Base-by-base conservation (phyloP, 2,888 invertebrate genomes). In the Dryadula phaetusa region DNA sequence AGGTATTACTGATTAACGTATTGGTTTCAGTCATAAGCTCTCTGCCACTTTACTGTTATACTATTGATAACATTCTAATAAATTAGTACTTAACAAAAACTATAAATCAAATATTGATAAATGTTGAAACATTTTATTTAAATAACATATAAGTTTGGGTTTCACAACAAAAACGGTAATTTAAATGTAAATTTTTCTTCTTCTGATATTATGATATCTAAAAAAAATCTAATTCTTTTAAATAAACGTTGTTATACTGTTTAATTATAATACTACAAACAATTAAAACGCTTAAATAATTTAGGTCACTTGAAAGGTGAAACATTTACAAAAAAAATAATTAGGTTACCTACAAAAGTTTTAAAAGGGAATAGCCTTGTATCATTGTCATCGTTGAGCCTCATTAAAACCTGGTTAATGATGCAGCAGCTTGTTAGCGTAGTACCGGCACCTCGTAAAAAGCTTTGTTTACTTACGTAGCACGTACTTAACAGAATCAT, bases 401-500 rank as follows among this genome's bases (percentile, higher is more conserved):
- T 86, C 84, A 84, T 86, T 86, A 86, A 74, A 75, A 74, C 76
- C 76, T 49, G 74, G 73, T 85, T 87, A 87, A 87, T 86, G 88
- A 87, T 84, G 85, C 83, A 80, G 79, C 74, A 73, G 84, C 85
- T 87, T 84, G 84, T 85, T 86, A 85, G 82, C 76, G 67, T 77
- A 81, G 66, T 72, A 62, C 82, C 82, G 82, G 80, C 80, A 77
- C 73, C 77, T 75, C 77, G 75, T 74, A 79, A 77, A 40, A 42
- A 76, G 70, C 73, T 76, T 73, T 76, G 74, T 77, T 77, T 73
- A 70, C 44, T 60, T 60, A 60, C 60, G 44, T 60, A 60, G 60
- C 60, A 18, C 42, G 37, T 52, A 46, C 49, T 60, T 37, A 58
- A 58, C 32, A 52, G 44, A 63, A 63, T 37, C 60, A 60, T 46